These are phyloP conservation scores for Drymodes brunneopygia DNA, from an alignment of 2,113 vertebrate genomes.

Conservation along the genomic window DNA sequence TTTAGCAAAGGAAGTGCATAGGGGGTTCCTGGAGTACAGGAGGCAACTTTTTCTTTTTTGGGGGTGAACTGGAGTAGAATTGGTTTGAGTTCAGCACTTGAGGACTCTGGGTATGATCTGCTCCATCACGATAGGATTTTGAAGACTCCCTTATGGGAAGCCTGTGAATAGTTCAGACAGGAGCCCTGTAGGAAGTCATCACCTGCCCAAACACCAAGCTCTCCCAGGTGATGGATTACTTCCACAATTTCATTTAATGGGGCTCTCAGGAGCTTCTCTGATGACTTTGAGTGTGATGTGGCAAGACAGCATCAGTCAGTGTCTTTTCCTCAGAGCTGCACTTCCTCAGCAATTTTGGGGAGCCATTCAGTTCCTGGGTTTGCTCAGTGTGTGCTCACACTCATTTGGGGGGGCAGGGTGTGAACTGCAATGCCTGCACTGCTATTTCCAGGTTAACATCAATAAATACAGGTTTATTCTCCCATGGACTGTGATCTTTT, in stretches of 20 bases:
- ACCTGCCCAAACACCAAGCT: background rate
- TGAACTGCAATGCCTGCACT: background rate
- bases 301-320: background rate
- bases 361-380: background rate
- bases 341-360: background rate
- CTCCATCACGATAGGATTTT: background rate
- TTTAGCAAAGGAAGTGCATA: accelerated
- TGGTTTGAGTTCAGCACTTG: background rate
- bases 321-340: background rate
- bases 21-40: background rate
- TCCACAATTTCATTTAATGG: background rate
- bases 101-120: background rate
- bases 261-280: background rate
- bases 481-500: accelerated
- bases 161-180: background rate
- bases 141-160: background rate
- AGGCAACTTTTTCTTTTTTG: background rate
- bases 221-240: background rate
- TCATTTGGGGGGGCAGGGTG: accelerated
- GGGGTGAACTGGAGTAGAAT: background rate
- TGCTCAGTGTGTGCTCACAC: background rate
- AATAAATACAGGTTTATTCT: background rate
- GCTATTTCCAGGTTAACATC: background rate
- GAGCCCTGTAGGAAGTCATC: background rate
- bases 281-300: background rate